Evolutionary conservation across 2,113 vertebrate genomes (phyloP).

Genomic region (Caretta caretta): DNA sequence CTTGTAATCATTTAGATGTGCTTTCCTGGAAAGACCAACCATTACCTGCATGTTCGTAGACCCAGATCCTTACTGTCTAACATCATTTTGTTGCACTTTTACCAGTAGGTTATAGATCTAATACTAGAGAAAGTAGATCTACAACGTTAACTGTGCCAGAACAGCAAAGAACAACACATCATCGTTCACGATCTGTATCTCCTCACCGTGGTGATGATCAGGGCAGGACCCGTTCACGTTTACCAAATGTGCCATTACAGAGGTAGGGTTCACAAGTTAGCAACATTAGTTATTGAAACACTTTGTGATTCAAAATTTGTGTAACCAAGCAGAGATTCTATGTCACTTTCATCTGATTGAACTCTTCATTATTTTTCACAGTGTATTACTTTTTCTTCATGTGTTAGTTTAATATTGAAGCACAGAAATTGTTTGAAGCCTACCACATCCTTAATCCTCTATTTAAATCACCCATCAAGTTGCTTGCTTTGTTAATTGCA

Average conservation of each 20-base stretch:
- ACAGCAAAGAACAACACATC: constrained; percentile 90
- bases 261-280: constrained; percentile 81
- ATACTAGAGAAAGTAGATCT: constrained; percentile 88
- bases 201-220: constrained; percentile 94
- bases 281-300: not conserved
- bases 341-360: not conserved
- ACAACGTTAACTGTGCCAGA: constrained; percentile 94
- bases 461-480: not conserved
- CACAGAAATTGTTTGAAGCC: not conserved
- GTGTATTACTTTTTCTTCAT: not conserved
- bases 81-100: constrained; percentile 69
- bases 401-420: not conserved
- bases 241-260: constrained; percentile 97
- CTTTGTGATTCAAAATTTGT: rapidly evolving
- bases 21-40: constrained; percentile 10
- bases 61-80: constrained; percentile 26
- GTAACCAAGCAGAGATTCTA: not conserved
- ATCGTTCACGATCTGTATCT: constrained; percentile 97
- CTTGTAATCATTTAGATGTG: not conserved
- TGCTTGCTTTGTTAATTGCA: not conserved
- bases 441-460: not conserved
- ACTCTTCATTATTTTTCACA: not conserved
- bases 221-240: constrained; percentile 93
- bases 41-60: not conserved
- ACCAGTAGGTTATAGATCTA: constrained; percentile 91